Evolutionary conservation across 2,113 vertebrate species (phyloP), one percentile per base, ranked within the genome.

Genomic region (Turdus rufiventris): DNA sequence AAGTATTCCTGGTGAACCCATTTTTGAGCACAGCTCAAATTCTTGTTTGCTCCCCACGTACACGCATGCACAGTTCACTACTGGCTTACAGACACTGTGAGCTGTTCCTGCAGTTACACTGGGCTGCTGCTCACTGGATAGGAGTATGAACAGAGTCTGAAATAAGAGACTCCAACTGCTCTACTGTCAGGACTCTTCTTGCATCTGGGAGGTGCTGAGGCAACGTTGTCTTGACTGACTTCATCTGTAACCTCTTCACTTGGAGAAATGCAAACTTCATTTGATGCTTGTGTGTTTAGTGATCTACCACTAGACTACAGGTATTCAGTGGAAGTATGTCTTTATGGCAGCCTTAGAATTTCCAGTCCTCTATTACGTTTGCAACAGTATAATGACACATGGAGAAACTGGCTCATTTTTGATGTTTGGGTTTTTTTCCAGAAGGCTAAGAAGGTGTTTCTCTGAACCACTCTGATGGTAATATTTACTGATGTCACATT

Each of bases 11-110:
- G n/a, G 28, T 58, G 4, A 82, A 24, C 67, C 77, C 2, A 18
- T 68, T 86, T 72, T 21, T 2, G 0, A 72, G 21, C 13, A 18
- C 66, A 62, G 47, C 42, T 91, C 51, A 77, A 8, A 42, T 74
- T 62, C 29, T 40, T 0, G 2, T 70, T 74, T 74, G 17, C 40
- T 73, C 8, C 10, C 4, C 21, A 4, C 0, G 2, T 48, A 18
- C 6, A 2, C 0, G 1, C 11, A 8, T 21, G 24, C 19, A 6
- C 13, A 16, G 28, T 50, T 68, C 50, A 16, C 45, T 83, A 10
- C 26, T 83, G 85, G 25, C n/a, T 53, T 65, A 36, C 4, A 38
- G 34, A 7, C 21, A 40, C 4, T 0, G n/a, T 23, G 50, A 86
- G 18, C 38, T 42, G 3, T 61, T 79, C 29, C 19, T 83, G 36